Evolutionary conservation across 2,888 invertebrate species (phyloP), one percentile per base, ranked within the genome.

Genomic region (Halocaridina rubra): DNA sequence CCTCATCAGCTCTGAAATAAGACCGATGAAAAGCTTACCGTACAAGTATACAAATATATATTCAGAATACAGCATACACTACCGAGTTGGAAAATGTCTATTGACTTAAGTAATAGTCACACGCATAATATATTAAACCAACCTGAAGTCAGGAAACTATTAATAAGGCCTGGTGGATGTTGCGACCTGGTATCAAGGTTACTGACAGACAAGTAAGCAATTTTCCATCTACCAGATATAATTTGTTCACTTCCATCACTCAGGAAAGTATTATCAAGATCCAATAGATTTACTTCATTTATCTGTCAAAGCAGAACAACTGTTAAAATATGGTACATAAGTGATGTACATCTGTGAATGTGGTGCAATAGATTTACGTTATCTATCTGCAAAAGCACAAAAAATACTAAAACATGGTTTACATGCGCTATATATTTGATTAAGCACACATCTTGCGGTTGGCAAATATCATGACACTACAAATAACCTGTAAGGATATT

Each of bases 1-100:
- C 8, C 81, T 74, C 81, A 81, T 81, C 1, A 81, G 64, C 7
- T 81, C 81, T 81, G 81, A 5, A 32, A 53, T 33, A 69, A n/a
- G n/a, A n/a, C n/a, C n/a, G n/a, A n/a, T n/a, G n/a, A n/a, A n/a
- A n/a, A n/a, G n/a, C n/a, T n/a, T n/a, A n/a, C n/a, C n/a, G n/a
- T n/a, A 29, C 7, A 30, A 27, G 29, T 13, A 13, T 61, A 61
- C 7, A n/a, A 61, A 22, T n/a, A 7, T 59, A 61, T 19, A 61
- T 61, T 1, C 64, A 61, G 22, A 19, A 61, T 19, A 61, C 7
- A 10, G 0, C n/a, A 61, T 1, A 61, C 1, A 61, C 10, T 16
- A 1, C n/a, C n/a, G n/a, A n/a, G n/a, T n/a, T n/a, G n/a, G n/a
- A n/a, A n/a, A n/a, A n/a, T n/a, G n/a, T n/a, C n/a, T n/a, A n/a